A percentile compares a stretch with the other conserved stretches of the same genome.
phyloP scores from a whole-genome alignment of 2,888 invertebrate species.

The Diloba caeruleocephala region DNA sequence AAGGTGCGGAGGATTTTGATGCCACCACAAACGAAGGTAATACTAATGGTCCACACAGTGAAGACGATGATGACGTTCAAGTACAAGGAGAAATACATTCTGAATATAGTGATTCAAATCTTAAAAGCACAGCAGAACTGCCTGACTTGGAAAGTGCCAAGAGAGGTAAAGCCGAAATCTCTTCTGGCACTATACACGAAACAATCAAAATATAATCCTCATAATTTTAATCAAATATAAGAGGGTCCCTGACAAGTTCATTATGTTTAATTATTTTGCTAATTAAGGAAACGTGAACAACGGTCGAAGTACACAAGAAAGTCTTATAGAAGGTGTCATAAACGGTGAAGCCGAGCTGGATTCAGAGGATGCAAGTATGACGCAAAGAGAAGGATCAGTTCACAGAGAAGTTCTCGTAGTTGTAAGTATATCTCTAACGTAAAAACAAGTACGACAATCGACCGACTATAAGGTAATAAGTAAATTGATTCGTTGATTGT shows the following conservation, averaged over 20 bases:
- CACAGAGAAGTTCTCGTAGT: constrained; percentile 79
- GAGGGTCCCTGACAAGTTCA: constrained; percentile 87
- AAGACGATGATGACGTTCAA: constrained; percentile 89
- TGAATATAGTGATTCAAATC: constrained; percentile 79
- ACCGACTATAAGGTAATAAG: constrained; percentile 79
- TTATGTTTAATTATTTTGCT: constrained; percentile 88
- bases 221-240: constrained; percentile 72
- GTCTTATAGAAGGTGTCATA: constrained; percentile 85
- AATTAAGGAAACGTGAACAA: constrained; percentile 86
- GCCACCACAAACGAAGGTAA: constrained; percentile 77
- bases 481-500: constrained; percentile 80
- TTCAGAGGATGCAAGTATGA: constrained; percentile 85
- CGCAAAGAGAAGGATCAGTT: constrained; percentile 75
- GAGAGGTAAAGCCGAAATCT: constrained; percentile 81
- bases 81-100: constrained; percentile 82
- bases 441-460: constrained; percentile 71
- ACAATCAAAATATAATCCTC: constrained; percentile 76
- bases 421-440: constrained; percentile 80
- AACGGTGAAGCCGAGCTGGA: constrained; percentile 84
- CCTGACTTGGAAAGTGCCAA: constrained; percentile 80
- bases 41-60: constrained; percentile 76
- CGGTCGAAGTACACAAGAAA: constrained; percentile 83
- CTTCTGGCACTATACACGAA: constrained; percentile 83
- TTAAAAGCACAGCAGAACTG: constrained; percentile 77
- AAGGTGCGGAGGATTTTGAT: constrained; percentile 52